A percentile compares a stretch with the other conserved stretches of the same genome.
These are phyloP conservation scores for Melinopterus prodromus DNA, from an alignment of 2,888 invertebrate genomes.

Conservation along the genomic window DNA sequence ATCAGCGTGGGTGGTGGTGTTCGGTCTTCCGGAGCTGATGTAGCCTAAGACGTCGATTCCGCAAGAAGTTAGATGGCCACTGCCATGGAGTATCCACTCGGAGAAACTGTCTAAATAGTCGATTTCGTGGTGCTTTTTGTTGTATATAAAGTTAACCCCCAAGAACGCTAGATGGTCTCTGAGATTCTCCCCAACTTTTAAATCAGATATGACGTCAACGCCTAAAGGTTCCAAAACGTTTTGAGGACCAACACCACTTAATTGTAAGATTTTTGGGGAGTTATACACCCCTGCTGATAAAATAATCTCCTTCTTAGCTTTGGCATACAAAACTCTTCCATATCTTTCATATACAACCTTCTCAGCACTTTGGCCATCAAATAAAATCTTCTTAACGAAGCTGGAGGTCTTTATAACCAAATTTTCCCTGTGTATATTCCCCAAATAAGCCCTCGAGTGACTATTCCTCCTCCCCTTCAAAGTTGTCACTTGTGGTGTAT, in stretches of 20 bases:
- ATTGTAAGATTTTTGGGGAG: conserved; percentile 68
- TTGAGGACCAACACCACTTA: conserved; percentile 70
- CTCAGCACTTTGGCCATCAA: conserved; percentile 54
- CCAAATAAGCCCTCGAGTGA: conserved; percentile 67
- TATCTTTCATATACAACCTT: conserved; percentile 57
- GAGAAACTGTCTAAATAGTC: conserved; percentile 49
- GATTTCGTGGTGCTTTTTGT: conserved; percentile 52
- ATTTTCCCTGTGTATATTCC: conserved; percentile 57
- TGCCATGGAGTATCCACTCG: conserved; percentile 61
- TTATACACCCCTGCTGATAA: conserved; percentile 71
- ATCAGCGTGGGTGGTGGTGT: conserved; percentile 62
- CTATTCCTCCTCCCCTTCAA: conserved; percentile 63
- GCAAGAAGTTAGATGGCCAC: conserved; percentile 62
- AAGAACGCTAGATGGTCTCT: conserved; percentile 76
- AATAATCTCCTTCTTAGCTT: conserved; percentile 75
- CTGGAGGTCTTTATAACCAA: conserved; percentile 65
- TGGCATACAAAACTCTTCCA: conserved; percentile 62
- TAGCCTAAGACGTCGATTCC: conserved; percentile 59
- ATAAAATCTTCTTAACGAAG: conserved; percentile 64
- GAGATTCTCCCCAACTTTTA: conserved; percentile 65
- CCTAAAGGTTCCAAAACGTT: conserved; percentile 55
- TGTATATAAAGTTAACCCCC: conserved; percentile 64
- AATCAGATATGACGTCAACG: conserved; percentile 56
- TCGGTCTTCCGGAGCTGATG: conserved; percentile 50
- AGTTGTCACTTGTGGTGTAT: conserved; percentile 57